Base-by-base conservation (phyloP, 2,113 vertebrate species). In the Panthera leo region DNA sequence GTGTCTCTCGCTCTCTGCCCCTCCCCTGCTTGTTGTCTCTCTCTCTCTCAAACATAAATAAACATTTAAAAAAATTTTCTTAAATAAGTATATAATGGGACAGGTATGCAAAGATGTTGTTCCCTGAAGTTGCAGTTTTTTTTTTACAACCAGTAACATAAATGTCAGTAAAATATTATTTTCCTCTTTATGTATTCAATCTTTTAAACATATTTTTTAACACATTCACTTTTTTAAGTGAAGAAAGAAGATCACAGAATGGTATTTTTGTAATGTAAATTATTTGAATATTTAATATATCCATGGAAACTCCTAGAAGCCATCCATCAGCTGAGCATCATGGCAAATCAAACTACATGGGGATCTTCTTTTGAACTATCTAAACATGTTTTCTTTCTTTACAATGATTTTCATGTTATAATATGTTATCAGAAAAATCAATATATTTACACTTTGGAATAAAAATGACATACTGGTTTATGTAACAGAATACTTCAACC, bases 131-230 rank as follows among this genome's bases (percentile, higher is more conserved):
- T 39, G 27, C 16, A 53, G 51, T 4, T 16, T 4, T 42, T 73
- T 53, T 82, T 36, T 36, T 16, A 67, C 42, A 67, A 76, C 25
- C 21, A 70, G 31, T 27, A 63, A 65, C 23, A 76, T 58, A 63
- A 78, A 80, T 91, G 53, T 82, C n/a, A 90, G 51, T 34, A 94
- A 93, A 85, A 91, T 71, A 67, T 55, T 55, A 63, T 75, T 93
- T 94, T 9, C 18, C 63, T 94, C 31, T 68, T 68, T 39, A 94
- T 31, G 29, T 73, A 84, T 61, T 85, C 9, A 68, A 76, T 53
- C 61, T 89, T 89, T 68, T 19, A 61, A n/a, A 61, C 36, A 15
- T 53, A 31, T 82, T 89, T 89, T 85, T 13, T 16, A 76, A 36
- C 36, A 27, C 42, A 82, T 45, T 88, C 65, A 53, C 45, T 88